These are phyloP conservation scores for Alentia gelatinosa DNA, from an alignment of 2,888 invertebrate species.

Conservation along the genomic window DNA sequence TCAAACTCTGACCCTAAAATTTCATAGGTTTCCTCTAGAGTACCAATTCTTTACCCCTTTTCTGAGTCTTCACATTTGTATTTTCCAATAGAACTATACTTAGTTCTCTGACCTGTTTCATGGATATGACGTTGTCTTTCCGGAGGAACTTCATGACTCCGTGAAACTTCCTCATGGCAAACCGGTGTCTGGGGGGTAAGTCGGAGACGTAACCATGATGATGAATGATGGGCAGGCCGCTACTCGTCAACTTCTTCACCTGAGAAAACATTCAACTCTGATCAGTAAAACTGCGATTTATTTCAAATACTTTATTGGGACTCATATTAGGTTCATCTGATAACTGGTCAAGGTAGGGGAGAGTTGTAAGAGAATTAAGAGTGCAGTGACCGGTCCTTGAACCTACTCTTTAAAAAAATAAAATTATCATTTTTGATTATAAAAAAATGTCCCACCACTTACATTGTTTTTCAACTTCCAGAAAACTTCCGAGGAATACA, in stretches of 20 bases:
- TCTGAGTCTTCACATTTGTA: neutral
- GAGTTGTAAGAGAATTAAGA: too few species aligned
- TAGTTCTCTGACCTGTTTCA: constrained; percentile 63
- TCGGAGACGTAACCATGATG: constrained; percentile 70
- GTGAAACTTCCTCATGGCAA: constrained; percentile 71
- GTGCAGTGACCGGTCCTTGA: too few species aligned
- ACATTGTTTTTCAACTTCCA: too few species aligned
- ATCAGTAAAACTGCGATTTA: neutral
- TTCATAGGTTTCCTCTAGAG: neutral
- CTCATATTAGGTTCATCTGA: neutral
- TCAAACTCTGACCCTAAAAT: neutral
- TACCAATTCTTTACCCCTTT: neutral
- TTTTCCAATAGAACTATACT: neutral
- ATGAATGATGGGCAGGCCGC: constrained; percentile 68
- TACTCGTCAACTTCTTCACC: constrained; percentile 8
- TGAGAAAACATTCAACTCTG: neutral
- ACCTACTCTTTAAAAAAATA: neutral
- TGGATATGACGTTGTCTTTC: constrained; percentile 67
- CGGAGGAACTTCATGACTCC: constrained; percentile 66
- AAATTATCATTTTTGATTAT: neutral
- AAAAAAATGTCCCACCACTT: too few species aligned
- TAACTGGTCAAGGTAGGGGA: too few species aligned
- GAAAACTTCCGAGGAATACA: too few species aligned
- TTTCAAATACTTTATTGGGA: neutral
- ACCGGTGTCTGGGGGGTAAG: constrained; percentile 67